phyloP scores from a whole-genome alignment of 2,888 invertebrate genomes.

The Sinodicranocentrus sp. region DNA sequence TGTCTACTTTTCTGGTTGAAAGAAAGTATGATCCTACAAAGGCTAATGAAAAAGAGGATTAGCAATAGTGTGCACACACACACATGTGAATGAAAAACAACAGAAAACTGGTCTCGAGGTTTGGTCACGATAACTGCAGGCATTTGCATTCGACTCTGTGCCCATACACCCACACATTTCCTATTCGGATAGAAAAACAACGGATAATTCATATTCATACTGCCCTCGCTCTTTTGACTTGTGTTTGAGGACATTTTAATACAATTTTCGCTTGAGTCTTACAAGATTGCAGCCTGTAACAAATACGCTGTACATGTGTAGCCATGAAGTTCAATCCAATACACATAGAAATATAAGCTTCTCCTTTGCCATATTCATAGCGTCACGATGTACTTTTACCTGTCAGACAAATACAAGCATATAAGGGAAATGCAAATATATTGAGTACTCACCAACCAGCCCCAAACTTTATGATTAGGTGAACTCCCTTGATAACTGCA shows the following conservation, averaged over 20 bases:
- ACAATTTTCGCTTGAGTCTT: constrained; percentile 10
- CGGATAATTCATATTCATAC: constrained; percentile 15
- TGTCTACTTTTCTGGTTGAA: not conserved
- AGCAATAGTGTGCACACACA: constrained; percentile 37
- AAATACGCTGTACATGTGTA: too few species aligned
- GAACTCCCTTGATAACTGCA: constrained; percentile 57
- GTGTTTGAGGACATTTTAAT: constrained; percentile 24
- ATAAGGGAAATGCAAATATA: constrained; percentile 47
- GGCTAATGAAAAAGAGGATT: constrained; percentile 64
- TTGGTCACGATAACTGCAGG: constrained; percentile 67
- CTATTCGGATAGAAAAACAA: constrained; percentile 60
- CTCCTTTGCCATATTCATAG: too few species aligned
- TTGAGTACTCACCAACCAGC: constrained; percentile 7
- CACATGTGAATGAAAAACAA: constrained; percentile 39
- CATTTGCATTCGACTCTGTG: constrained; percentile 58
- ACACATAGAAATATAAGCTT: too few species aligned
- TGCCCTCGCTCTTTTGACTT: constrained; percentile 51
- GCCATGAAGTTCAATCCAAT: too few species aligned
- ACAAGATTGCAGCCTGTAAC: not conserved
- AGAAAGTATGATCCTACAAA: not conserved
- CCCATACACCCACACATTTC: constrained; percentile 65
- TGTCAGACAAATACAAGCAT: constrained; percentile 35
- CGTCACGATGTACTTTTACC: too few species aligned
- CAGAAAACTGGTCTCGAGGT: constrained; percentile 62
- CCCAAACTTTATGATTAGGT: constrained; percentile 43